Evolutionary conservation across 2,888 invertebrate genomes (phyloP).

Genomic region (Morpho helenor): DNA sequence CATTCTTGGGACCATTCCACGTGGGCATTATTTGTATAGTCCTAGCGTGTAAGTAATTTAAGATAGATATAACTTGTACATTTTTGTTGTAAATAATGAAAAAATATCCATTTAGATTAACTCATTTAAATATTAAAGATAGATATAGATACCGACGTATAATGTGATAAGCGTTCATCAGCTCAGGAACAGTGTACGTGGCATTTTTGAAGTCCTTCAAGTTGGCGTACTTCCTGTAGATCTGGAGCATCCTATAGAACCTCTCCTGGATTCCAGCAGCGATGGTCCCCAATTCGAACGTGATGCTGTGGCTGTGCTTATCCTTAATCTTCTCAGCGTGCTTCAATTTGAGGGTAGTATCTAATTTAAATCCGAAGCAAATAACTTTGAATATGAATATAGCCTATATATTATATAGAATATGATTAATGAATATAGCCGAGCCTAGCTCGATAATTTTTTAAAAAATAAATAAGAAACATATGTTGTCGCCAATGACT

Average conservation of each 20-base stretch:
- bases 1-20: too few species aligned
- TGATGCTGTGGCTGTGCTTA: slow-evolving; percentile 27
- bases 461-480: too few species aligned
- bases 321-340: slow-evolving; percentile 23
- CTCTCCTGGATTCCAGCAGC: slow-evolving; percentile 29
- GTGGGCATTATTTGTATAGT: too few species aligned
- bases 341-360: slow-evolving; percentile 21
- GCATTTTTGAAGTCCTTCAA: slow-evolving; percentile 10
- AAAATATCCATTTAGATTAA: too few species aligned
- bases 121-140: not conserved
- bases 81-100: too few species aligned
- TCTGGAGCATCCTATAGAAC: slow-evolving; percentile 25
- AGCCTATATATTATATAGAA: too few species aligned
- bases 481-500: too few species aligned
- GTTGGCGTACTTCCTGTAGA: slow-evolving; percentile 20
- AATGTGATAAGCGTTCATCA: slow-evolving; percentile 9
- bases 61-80: too few species aligned
- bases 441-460: too few species aligned
- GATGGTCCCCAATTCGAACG: slow-evolving; percentile 30
- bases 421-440: too few species aligned
- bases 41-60: too few species aligned
- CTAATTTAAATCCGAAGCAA: slow-evolving; percentile 4
- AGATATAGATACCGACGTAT: slow-evolving; percentile 21
- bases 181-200: not conserved
- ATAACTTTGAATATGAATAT: too few species aligned